phyloP scores from a whole-genome alignment of 2,113 vertebrate species.

The Brienomyrus longianalis region DNA sequence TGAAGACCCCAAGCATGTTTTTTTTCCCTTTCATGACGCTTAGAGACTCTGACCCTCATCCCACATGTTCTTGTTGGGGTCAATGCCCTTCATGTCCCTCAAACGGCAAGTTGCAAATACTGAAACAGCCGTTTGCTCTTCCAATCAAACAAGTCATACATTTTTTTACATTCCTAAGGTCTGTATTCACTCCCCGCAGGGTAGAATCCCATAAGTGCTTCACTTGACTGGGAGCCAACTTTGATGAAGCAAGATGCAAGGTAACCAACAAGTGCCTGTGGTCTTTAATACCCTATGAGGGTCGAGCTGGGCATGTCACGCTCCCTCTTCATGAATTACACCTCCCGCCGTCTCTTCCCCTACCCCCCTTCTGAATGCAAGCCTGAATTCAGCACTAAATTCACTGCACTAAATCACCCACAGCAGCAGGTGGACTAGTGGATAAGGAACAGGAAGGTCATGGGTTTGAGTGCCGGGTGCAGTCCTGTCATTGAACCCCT shows the following conservation, averaged over 20 bases:
- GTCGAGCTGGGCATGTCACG: background rate
- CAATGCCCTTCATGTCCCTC: conserved; percentile 30
- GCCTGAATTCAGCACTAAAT: background rate
- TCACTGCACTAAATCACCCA: background rate
- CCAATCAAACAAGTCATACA: conserved; percentile 68
- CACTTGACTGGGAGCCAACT: conserved; percentile 44
- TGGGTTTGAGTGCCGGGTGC: background rate
- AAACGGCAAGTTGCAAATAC: conserved; percentile 7
- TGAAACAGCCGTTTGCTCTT: conserved; percentile 57
- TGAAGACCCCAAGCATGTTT: background rate
- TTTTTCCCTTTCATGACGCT: conserved; percentile 39
- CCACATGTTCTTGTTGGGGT: conserved; percentile 48
- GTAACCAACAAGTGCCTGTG: conserved; percentile 9
- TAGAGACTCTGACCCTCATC: conserved; percentile 47
- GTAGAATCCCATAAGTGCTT: conserved; percentile 42
- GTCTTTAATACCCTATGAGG: background rate
- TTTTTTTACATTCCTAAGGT: conserved; percentile 67
- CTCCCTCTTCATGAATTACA: background rate
- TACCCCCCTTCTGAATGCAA: background rate
- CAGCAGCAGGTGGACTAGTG: background rate
- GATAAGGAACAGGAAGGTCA: background rate
- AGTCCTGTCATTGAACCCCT: background rate
- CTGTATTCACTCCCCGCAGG: conserved; percentile 67
- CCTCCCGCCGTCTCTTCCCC: background rate
- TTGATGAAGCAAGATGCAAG: conserved; percentile 46